A percentile compares a stretch with the other conserved stretches of the same genome.
These are phyloP conservation scores for Drosophila longiperda DNA, from an alignment of 2,888 invertebrate species.

Conservation along the genomic window DNA sequence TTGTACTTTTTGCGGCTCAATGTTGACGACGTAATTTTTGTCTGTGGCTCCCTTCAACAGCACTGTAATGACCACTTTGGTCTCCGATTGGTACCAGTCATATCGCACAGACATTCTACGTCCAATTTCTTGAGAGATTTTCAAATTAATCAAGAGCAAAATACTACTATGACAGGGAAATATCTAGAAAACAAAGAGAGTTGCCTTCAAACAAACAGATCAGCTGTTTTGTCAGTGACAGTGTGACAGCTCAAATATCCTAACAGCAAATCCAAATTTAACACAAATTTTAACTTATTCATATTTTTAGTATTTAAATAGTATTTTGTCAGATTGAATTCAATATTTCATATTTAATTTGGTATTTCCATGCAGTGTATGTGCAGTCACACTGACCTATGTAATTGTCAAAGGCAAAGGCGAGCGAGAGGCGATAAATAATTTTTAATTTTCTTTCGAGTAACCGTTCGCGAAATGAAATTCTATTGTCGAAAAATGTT, in stretches of 20 bases:
- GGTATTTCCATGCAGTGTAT: slow-evolving; percentile 18
- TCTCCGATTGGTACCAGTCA: slow-evolving; percentile 91
- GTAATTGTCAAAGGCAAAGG: slow-evolving; percentile 56
- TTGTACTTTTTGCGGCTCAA: slow-evolving; percentile 77
- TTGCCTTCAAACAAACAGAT: slow-evolving; percentile 16
- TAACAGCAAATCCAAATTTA: neutral
- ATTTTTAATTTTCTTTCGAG: slow-evolving; percentile 58
- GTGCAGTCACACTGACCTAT: slow-evolving; percentile 48
- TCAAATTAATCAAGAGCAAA: neutral
- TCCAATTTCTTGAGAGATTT: neutral
- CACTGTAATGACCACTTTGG: slow-evolving; percentile 92
- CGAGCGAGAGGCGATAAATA: slow-evolving; percentile 63
- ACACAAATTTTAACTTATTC: neutral
- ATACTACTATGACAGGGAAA: slow-evolving; percentile 29
- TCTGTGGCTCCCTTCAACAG: slow-evolving; percentile 91
- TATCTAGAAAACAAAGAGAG: slow-evolving; percentile 39
- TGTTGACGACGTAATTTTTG: slow-evolving; percentile 88
- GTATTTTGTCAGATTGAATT: slow-evolving; percentile 8
- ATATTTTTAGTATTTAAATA: slow-evolving; percentile 4
- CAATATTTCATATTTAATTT: neutral
- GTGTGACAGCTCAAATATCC: slow-evolving; percentile 14
- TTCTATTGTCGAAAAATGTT: slow-evolving; percentile 68
- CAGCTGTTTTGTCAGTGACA: slow-evolving; percentile 37
- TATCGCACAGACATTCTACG: slow-evolving; percentile 81
- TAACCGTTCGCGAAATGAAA: slow-evolving; percentile 61